Evolutionary conservation across 2,113 vertebrate genomes (phyloP).

Genomic region (Ctenodactylus gundi): DNA sequence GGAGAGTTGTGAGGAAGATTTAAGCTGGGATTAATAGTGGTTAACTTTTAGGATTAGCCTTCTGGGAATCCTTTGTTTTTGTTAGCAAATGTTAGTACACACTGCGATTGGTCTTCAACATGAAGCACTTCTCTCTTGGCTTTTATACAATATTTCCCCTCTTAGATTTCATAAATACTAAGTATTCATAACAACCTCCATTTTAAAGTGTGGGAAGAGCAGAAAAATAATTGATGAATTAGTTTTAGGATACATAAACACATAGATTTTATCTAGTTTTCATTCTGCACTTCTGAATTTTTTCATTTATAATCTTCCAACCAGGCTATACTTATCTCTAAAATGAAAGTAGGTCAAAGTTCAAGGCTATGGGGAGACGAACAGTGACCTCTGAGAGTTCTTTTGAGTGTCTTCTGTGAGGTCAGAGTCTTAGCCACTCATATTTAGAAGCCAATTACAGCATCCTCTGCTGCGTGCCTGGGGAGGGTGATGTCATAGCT

Average conservation of each 20-base stretch:
- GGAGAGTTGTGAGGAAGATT: constrained; percentile 19
- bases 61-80: constrained; percentile 58
- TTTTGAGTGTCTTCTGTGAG: not conserved
- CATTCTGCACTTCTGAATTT: constrained; percentile 24
- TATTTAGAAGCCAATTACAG: not conserved
- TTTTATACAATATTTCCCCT: not conserved
- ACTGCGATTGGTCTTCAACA: not conserved
- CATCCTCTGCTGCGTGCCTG: not conserved
- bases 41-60: constrained; percentile 54
- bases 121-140: constrained; percentile 37
- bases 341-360: not conserved
- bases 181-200: not conserved
- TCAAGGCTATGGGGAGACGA: not conserved
- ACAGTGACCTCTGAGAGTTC: not conserved
- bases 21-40: constrained; percentile 53
- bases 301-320: not conserved
- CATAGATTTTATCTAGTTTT: constrained; percentile 21
- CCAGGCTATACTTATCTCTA: not conserved
- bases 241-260: constrained; percentile 15
- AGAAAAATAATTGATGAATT: not conserved
- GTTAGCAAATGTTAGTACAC: constrained; percentile 6
- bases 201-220: not conserved
- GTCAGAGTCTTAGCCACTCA: not conserved
- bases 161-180: constrained; percentile 40
- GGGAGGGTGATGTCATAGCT: not conserved